Conservation (phyloP, 2,113 vertebrate species). For the Amia ocellicauda region DNA sequence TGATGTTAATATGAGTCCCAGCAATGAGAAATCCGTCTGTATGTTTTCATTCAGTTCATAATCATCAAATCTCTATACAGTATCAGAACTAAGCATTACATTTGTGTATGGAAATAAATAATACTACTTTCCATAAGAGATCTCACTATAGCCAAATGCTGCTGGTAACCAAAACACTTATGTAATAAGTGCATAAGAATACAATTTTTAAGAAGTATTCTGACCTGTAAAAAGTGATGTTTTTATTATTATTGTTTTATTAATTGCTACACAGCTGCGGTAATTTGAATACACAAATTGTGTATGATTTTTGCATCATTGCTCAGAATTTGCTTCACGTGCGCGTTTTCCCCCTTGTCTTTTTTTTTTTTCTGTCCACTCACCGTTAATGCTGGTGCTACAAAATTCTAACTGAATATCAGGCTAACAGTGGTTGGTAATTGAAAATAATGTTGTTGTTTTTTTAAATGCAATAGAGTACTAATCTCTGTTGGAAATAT, state of each 20-base stretch:
- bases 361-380: not conserved
- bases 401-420: slow-evolving; percentile 13
- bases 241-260: slow-evolving; percentile 9
- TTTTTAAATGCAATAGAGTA: slow-evolving; percentile 16
- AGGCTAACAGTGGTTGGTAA: slow-evolving; percentile 7
- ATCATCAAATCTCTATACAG: not conserved
- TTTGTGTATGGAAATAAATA: slow-evolving; percentile 18
- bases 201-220: slow-evolving; percentile 15
- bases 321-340: slow-evolving; percentile 9
- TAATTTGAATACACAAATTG: slow-evolving; percentile 1
- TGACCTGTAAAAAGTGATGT: slow-evolving; percentile 21
- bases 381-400: slow-evolving; percentile 16
- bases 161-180: slow-evolving; percentile 57
- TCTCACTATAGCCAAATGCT: slow-evolving; percentile 51
- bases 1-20: not conserved
- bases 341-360: no score
- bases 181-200: slow-evolving; percentile 23
- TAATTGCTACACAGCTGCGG: slow-evolving; percentile 2
- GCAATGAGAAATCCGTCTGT: not conserved
- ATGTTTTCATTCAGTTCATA: not conserved
- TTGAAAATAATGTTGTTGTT: slow-evolving; percentile 20
- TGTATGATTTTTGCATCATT: slow-evolving; percentile 10
- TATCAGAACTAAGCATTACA: slow-evolving; percentile 23
- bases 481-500: slow-evolving; percentile 21
- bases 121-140: slow-evolving; percentile 31